phyloP scores from a whole-genome alignment of 2,888 invertebrate species.

The Caenorhabditis parvicauda region DNA sequence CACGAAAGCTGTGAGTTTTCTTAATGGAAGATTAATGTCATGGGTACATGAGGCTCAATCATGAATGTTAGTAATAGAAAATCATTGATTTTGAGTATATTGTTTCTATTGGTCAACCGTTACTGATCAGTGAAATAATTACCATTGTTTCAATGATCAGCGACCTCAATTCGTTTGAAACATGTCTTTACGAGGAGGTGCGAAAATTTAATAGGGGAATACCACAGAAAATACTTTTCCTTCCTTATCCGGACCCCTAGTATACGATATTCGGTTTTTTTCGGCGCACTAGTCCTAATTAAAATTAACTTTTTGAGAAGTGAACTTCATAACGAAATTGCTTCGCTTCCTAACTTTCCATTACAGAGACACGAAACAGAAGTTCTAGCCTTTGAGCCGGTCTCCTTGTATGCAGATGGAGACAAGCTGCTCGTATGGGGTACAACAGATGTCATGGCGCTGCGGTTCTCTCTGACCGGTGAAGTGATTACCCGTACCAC shows the following conservation, averaged over 20 bases:
- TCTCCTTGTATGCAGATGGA: slow-evolving; percentile 16
- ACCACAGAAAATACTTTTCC: too few species aligned
- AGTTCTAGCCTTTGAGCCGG: slow-evolving; percentile 24
- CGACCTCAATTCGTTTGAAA: too few species aligned
- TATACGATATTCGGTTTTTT: not conserved
- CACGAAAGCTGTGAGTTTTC: not conserved
- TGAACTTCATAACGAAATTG: too few species aligned
- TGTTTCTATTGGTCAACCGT: too few species aligned
- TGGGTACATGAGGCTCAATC: not conserved
- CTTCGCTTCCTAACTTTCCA: slow-evolving; percentile 6
- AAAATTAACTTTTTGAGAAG: too few species aligned
- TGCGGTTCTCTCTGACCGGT: slow-evolving; percentile 30
- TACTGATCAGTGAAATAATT: too few species aligned
- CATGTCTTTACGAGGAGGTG: too few species aligned
- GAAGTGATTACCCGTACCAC: slow-evolving; percentile 22
- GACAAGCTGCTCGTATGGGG: slow-evolving; percentile 31
- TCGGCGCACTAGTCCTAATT: too few species aligned
- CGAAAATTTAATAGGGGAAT: too few species aligned
- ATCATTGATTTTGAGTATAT: too few species aligned
- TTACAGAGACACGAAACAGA: slow-evolving; percentile 29
- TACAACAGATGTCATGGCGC: slow-evolving; percentile 20
- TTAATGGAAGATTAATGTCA: not conserved
- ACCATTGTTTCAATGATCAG: too few species aligned
- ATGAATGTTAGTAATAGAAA: not conserved
- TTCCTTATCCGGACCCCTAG: too few species aligned